Percentiles rank a stretch among this genome's conserved stretches.
phyloP scores from a whole-genome alignment of 2,888 invertebrate genomes.

The Tholera decimalis region DNA sequence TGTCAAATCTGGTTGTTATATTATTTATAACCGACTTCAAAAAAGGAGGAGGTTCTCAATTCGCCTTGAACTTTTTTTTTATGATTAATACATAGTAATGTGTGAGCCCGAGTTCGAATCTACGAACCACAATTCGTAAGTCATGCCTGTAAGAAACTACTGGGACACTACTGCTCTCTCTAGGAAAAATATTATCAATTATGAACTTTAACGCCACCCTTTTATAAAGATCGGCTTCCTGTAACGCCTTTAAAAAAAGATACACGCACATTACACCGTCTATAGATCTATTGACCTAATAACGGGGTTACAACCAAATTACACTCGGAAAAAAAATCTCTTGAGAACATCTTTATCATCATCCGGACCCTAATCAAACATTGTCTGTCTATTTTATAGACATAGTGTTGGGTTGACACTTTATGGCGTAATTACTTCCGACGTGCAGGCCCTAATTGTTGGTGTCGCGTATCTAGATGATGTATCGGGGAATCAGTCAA shows the following conservation, averaged over 20 bases:
- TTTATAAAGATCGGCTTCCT: slow-evolving; percentile 13
- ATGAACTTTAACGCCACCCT: slow-evolving; percentile 2
- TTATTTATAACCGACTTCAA: no score
- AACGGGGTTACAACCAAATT: slow-evolving; percentile 46
- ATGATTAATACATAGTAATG: no score
- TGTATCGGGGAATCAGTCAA: slow-evolving; percentile 79
- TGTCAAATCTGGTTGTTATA: slow-evolving; percentile 19
- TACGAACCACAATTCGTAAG: no score
- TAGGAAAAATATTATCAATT: no score
- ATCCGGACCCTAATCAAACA: slow-evolving; percentile 81
- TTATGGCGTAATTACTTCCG: slow-evolving; percentile 82
- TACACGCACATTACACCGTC: slow-evolving; percentile 28
- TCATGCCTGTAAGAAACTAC: no score
- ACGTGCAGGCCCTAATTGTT: slow-evolving; percentile 72
- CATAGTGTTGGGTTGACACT: slow-evolving; percentile 70
- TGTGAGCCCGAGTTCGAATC: no score
- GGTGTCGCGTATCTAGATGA: slow-evolving; percentile 79
- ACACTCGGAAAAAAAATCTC: slow-evolving; percentile 64
- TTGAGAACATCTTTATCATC: slow-evolving; percentile 67
- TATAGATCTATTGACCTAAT: slow-evolving; percentile 45
- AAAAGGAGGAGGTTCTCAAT: no score
- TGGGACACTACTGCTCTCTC: no score
- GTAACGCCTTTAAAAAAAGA: slow-evolving; percentile 28
- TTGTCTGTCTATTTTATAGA: slow-evolving; percentile 74
- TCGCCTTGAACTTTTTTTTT: no score